These are phyloP conservation scores for Darevskia mixta DNA, from an alignment of 2,797 vertebrate species.

Conservation along the genomic window DNA sequence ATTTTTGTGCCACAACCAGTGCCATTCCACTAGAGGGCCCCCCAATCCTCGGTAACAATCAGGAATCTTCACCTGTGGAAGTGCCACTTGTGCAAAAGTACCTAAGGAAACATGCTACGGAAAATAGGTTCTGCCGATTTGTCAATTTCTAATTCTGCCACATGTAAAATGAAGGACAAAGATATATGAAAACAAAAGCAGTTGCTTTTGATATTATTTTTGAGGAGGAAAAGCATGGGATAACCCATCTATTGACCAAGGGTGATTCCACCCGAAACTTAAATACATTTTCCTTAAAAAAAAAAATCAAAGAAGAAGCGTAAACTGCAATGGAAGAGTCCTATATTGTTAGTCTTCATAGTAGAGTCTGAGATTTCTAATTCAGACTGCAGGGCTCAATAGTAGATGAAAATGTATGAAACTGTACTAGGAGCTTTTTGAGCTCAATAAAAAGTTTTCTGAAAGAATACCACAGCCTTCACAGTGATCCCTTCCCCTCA, in stretches of 20 bases:
- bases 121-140: background rate
- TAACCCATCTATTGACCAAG: background rate
- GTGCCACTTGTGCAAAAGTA: background rate
- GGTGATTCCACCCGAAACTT: slow-evolving; percentile 23
- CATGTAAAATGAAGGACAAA: background rate
- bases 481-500: background rate
- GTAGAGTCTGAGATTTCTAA: background rate
- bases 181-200: background rate
- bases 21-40: background rate
- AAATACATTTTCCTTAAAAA: background rate
- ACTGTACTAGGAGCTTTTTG: background rate
- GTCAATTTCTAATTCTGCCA: background rate
- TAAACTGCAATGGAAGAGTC: slow-evolving; percentile 9
- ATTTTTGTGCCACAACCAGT: background rate
- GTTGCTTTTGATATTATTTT: background rate
- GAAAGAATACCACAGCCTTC: background rate
- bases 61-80: background rate
- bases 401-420: slow-evolving; percentile 47
- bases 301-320: background rate
- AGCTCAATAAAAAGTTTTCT: slow-evolving; percentile 48
- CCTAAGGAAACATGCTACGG: background rate
- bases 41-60: background rate
- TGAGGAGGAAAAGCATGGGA: background rate
- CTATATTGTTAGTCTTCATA: slow-evolving; percentile 26
- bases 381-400: background rate